Base-by-base conservation (phyloP, 92 coral and sea anemone genomes). In the Porites rus region DNA sequence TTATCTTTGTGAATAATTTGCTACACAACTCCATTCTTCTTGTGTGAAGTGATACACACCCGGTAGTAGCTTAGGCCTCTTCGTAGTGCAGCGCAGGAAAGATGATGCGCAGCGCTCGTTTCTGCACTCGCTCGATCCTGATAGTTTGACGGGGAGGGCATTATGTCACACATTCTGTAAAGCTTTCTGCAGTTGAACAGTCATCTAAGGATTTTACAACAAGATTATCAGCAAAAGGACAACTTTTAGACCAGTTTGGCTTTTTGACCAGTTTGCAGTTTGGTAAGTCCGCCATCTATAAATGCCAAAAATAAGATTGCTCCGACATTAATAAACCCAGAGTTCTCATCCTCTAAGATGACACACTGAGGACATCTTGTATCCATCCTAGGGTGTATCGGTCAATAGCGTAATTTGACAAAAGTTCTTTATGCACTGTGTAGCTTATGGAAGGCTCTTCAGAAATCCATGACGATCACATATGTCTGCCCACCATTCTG, bases 401-500 rank as follows among this genome's bases (percentile, higher is more conserved):
- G 69, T 60, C 81, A 77, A 22, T 58, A 65, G 46, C 69, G 43
- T 56, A 77, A 77, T 46, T 75, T 51, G 79, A 5, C 79, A 75
- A 46, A 25, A 25, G 28, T 25, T 25, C 28, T 25, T 25, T 25
- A 25, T 1, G 28, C 2, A 25, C 1, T 22, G 31, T 28, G 31
- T 28, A 28, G 31, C 31, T 28, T 28, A 77, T 77, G 20, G 53
- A 73, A 73, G 59, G 76, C 18, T 17, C 68, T 85, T 4, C 76
- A 51, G 84, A 86, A 76, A 52, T 86, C 84, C 68, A 86, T 76
- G 38, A 68, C 53, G 14, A 77, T 77, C 56, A 85, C 84, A 66
- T 85, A 83, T 14, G 75, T 85, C 43, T 77, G 84, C 69, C 77
- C 75, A 59, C 89, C 76, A 14, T 50, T 63, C 60, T 85, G 83